Percentiles rank a stretch among this genome's conserved stretches.
These are phyloP conservation scores for Ornithoptera alexandrae DNA, from an alignment of 2,888 invertebrate species.

Conservation along the genomic window DNA sequence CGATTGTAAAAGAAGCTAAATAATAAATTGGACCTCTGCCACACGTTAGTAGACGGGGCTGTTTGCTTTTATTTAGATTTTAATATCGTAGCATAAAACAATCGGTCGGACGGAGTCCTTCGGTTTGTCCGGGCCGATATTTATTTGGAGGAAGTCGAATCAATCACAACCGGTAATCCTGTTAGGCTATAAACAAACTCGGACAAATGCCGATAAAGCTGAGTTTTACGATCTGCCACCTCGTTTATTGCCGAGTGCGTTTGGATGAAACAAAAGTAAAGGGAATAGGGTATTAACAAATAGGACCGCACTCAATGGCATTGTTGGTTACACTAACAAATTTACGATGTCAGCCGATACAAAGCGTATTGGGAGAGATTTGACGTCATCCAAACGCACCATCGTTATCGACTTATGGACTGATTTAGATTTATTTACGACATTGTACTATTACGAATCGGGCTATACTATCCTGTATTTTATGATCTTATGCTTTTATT, in stretches of 20 bases:
- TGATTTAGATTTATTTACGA: constrained; percentile 58
- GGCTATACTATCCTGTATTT: constrained; percentile 41
- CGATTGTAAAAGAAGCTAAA: constrained; percentile 5
- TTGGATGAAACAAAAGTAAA: constrained; percentile 59
- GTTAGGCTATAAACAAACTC: constrained; percentile 69
- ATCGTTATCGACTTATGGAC: constrained; percentile 47
- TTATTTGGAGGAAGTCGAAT: constrained; percentile 67
- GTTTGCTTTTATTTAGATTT: constrained; percentile 50
- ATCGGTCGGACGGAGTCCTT: constrained; percentile 54
- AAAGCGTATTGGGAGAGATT: constrained; percentile 51
- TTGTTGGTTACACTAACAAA: constrained; percentile 55
- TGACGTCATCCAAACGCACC: constrained; percentile 59
- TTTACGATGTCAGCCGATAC: constrained; percentile 58
- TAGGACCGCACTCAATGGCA: constrained; percentile 57
- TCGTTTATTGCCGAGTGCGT: constrained; percentile 65
- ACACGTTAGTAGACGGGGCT: constrained; percentile 51
- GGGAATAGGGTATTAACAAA: constrained; percentile 59
- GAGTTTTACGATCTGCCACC: constrained; percentile 72
- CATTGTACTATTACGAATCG: constrained; percentile 42
- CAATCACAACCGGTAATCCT: constrained; percentile 74
- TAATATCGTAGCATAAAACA: constrained; percentile 60
- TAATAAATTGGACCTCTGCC: constrained; percentile 31
- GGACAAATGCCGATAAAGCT: constrained; percentile 64
- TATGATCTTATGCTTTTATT: constrained; percentile 41
- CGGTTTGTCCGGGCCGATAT: constrained; percentile 53